Conservation (phyloP, 1,140 invertebrate species). For the Brachionus asplanchnoidis region DNA sequence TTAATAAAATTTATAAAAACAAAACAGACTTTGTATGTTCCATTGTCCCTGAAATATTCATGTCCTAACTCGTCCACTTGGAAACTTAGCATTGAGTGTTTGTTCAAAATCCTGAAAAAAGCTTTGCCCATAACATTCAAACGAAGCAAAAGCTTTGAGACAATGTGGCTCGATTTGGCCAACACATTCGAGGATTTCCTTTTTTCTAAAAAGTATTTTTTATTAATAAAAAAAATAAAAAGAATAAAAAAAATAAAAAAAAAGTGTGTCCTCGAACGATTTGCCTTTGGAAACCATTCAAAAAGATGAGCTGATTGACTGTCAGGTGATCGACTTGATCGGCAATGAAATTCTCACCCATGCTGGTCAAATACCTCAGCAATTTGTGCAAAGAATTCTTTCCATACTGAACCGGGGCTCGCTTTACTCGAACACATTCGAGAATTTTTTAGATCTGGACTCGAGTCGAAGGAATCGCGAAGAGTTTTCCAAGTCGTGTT, state of each 20-base stretch:
- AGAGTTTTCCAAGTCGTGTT: constrained; percentile 91
- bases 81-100: constrained; percentile 74
- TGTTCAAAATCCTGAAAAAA: constrained; percentile 72
- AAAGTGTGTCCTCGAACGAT: constrained; percentile 62
- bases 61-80: constrained; percentile 76
- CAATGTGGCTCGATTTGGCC: constrained; percentile 75
- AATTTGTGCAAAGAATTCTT: constrained; percentile 79
- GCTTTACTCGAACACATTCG: constrained; percentile 74
- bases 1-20: constrained; percentile 41
- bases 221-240: background rate
- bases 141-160: constrained; percentile 58
- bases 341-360: constrained; percentile 78
- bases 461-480: constrained; percentile 77
- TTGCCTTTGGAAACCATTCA: constrained; percentile 74
- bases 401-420: constrained; percentile 85
- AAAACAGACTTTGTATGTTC: constrained; percentile 64
- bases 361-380: constrained; percentile 71
- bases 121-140: constrained; percentile 80
- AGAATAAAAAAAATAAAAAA: constrained; percentile 26
- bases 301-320: constrained; percentile 76
- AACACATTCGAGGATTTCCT: constrained; percentile 81
- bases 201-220: constrained; percentile 64
- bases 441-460: constrained; percentile 67
- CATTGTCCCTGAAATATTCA: constrained; percentile 74
- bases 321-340: constrained; percentile 71